Conservation (phyloP, 2,797 vertebrate genomes). For the Macropodus opercularis region DNA sequence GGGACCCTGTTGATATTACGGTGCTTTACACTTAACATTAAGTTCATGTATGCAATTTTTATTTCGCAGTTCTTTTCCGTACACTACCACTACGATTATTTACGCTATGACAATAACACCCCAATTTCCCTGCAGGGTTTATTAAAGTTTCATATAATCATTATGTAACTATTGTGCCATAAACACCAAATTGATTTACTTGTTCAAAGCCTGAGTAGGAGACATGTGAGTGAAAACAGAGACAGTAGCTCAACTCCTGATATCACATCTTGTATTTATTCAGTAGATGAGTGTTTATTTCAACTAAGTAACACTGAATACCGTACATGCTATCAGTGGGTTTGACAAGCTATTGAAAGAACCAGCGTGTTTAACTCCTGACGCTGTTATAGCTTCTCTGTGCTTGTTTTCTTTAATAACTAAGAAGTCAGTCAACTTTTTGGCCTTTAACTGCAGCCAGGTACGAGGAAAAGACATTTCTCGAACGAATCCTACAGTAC, state of each 20-base stretch:
- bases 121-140: conserved; percentile 30
- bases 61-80: conserved; percentile 13
- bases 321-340: background rate
- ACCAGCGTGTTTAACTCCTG: background rate
- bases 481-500: conserved; percentile 51
- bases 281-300: background rate
- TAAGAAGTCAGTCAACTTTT: background rate
- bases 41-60: conserved; percentile 27
- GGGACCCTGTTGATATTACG: background rate
- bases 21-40: background rate
- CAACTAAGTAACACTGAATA: background rate
- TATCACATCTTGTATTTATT: background rate
- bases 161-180: conserved; percentile 44
- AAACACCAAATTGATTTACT: conserved; percentile 40
- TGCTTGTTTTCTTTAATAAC: conserved; percentile 1
- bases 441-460: conserved; percentile 7
- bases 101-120: conserved; percentile 17
- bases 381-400: conserved; percentile 4
- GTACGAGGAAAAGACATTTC: conserved; percentile 47
- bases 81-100: conserved; percentile 6
- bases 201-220: conserved; percentile 9
- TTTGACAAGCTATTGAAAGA: background rate
- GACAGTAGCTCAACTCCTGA: conserved; percentile 3
- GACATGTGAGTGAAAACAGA: conserved; percentile 14
- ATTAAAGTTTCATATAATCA: conserved; percentile 63